Evolutionary conservation across 2,888 invertebrate species (phyloP), one percentile per base, ranked within the genome.

Genomic region (Cheilosia grossa): DNA sequence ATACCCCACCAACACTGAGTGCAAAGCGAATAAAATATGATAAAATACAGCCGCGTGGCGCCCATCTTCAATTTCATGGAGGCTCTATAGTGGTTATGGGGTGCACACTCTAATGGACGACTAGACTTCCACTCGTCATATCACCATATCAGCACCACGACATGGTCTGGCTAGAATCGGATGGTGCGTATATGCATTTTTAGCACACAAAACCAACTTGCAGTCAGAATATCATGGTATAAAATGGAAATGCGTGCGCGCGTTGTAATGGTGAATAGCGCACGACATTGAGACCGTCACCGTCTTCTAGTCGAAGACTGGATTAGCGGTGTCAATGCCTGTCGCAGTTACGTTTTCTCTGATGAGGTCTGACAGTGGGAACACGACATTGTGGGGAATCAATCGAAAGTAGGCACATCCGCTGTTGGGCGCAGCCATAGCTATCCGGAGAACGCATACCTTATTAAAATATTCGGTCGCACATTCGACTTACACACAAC

Each of bases 1-100:
- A 53, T 54, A 51, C 15, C 44, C 69, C 44, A 44, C 7, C 17
- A 17, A 47, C 73, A 63, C 44, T 49, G 53, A 85, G 75, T 75
- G 80, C 56, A 40, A 85, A 80, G 69, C 70, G 78, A 67, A 86
- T 86, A 74, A 78, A 79, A 85, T 70, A 86, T 82, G 82, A 86
- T 86, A 82, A 82, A 86, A 79, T 79, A 74, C 82, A 86, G 82
- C 82, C 79, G 82, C 82, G 74, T 86, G 86, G 86, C 86, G 86
- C 86, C 86, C 82, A 86, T 86, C 77, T 82, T 86, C 82, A 69
- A 78, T 86, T 86, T 82, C 74, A 75, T 70, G 70, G 53, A 54
- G 59, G 21, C 61, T 63, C 19, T 58, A 47, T 17, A 56, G 56
- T 80, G 74, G 80, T 69, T 74, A 79, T 67, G 58, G 82, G 75